phyloP scores from a whole-genome alignment of 2,888 invertebrate species.

The Drosophila gaucha region DNA sequence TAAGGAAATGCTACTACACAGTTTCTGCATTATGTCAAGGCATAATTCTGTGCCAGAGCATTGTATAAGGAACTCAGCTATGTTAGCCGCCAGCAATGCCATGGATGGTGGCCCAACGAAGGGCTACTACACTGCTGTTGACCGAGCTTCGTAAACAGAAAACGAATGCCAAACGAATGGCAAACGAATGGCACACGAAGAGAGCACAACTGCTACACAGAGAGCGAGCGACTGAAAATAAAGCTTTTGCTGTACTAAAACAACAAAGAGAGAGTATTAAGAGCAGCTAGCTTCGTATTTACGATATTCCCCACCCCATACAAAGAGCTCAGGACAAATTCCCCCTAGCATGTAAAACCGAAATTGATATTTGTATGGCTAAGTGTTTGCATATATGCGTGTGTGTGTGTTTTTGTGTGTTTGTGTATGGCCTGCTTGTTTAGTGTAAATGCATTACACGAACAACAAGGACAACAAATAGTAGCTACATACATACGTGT shows the following conservation, averaged over 20 bases:
- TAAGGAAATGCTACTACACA: conserved; percentile 45
- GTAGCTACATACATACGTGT: conserved; percentile 40
- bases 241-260: conserved; percentile 70
- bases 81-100: conserved; percentile 19
- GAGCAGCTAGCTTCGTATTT: conserved; percentile 22
- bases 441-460: conserved; percentile 64
- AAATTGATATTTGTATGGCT: conserved; percentile 71
- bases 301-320: conserved; percentile 54
- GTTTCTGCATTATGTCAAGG: conserved; percentile 67
- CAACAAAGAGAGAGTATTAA: conserved; percentile 38
- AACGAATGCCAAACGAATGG: conserved; percentile 5
- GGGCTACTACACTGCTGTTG: conserved; percentile 62
- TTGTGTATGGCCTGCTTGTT: conserved; percentile 60
- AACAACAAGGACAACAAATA: conserved; percentile 20
- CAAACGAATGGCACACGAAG: conserved; percentile 5
- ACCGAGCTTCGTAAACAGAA: conserved; percentile 23
- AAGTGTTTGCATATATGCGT: conserved; percentile 34
- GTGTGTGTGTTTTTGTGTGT: conserved; percentile 11
- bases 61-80: conserved; percentile 30
- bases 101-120: conserved; percentile 21
- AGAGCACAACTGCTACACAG: not conserved
- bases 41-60: conserved; percentile 51
- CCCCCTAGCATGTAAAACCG: conserved; percentile 61
- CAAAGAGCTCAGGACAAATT: conserved; percentile 13
- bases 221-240: conserved; percentile 9